Percentiles rank a stretch among this genome's conserved stretches.
phyloP scores from a whole-genome alignment of 2,888 invertebrate genomes.

The Acheta domesticus region DNA sequence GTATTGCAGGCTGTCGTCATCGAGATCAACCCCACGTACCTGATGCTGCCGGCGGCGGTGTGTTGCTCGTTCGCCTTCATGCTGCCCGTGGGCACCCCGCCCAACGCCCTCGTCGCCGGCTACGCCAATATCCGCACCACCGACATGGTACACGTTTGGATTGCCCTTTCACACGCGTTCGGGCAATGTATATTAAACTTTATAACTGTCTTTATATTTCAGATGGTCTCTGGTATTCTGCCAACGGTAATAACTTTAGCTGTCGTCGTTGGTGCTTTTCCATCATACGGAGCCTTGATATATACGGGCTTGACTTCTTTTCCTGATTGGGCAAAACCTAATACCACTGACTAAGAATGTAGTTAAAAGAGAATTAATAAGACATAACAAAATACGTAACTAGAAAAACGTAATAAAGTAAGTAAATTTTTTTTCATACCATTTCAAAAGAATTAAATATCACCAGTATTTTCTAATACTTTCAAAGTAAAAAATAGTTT shows the following conservation, averaged over 20 bases:
- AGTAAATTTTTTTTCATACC: too few relatives aligned
- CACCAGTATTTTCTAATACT: too few relatives aligned
- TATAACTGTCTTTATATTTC: not conserved
- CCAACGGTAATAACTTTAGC: not conserved
- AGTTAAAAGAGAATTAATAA: too few relatives aligned
- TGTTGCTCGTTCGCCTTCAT: constrained; percentile 29
- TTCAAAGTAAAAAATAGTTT: too few relatives aligned
- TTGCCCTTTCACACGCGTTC: not conserved
- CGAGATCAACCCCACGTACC: constrained; percentile 4
- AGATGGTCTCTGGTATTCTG: not conserved
- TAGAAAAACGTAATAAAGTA: too few relatives aligned
- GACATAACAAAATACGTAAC: too few relatives aligned
- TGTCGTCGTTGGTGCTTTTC: not conserved
- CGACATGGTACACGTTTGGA: constrained; percentile 21
- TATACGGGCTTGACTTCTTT: not conserved
- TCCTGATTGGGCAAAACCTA: too few relatives aligned
- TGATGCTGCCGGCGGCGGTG: constrained; percentile 24
- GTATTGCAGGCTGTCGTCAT: not conserved
- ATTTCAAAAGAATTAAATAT: too few relatives aligned
- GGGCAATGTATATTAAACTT: not conserved
- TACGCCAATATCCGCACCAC: constrained; percentile 18
- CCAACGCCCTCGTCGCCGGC: constrained; percentile 26
- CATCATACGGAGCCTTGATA: not conserved
- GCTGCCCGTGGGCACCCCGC: constrained; percentile 30
- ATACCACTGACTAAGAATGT: too few relatives aligned